phyloP scores from a whole-genome alignment of 64 coral and sea anemone genomes.

The Stichodactyla mertensii region DNA sequence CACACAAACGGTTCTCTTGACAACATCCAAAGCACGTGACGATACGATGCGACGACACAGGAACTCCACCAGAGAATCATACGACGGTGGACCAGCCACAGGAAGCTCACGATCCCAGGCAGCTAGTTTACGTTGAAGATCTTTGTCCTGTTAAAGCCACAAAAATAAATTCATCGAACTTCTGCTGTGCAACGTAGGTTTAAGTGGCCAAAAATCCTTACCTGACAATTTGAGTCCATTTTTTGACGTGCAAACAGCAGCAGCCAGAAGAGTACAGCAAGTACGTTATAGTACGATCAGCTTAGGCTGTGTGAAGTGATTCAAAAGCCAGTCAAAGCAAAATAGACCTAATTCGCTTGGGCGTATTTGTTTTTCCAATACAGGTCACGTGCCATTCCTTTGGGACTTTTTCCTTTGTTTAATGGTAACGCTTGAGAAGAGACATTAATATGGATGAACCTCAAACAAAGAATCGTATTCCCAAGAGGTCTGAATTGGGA shows the following conservation, averaged over 20 bases:
- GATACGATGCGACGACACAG: conserved; percentile 5
- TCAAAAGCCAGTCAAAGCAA: no score
- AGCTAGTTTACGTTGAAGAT: conserved; percentile 9
- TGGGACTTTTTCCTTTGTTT: no score
- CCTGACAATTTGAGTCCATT: not conserved
- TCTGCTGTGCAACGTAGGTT: not conserved
- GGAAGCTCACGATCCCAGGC: not conserved
- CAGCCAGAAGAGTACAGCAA: no score
- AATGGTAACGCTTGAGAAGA: no score
- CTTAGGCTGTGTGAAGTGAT: no score
- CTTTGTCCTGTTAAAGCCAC: not conserved
- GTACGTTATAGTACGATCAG: no score
- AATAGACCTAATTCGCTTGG: no score
- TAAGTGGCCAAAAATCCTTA: not conserved
- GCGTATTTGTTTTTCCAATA: no score
- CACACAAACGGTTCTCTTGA: not conserved
- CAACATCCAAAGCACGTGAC: not conserved
- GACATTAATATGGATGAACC: no score
- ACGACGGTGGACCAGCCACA: not conserved
- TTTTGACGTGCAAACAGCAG: not conserved
- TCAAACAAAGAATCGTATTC: no score
- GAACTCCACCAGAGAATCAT: not conserved
- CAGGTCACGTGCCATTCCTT: no score
- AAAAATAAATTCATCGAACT: not conserved
- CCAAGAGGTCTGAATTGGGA: no score